A percentile compares a stretch with the other conserved stretches of the same genome.
Conservation (phyloP, 2,113 vertebrate species). For the Chaetodon auriga region DNA sequence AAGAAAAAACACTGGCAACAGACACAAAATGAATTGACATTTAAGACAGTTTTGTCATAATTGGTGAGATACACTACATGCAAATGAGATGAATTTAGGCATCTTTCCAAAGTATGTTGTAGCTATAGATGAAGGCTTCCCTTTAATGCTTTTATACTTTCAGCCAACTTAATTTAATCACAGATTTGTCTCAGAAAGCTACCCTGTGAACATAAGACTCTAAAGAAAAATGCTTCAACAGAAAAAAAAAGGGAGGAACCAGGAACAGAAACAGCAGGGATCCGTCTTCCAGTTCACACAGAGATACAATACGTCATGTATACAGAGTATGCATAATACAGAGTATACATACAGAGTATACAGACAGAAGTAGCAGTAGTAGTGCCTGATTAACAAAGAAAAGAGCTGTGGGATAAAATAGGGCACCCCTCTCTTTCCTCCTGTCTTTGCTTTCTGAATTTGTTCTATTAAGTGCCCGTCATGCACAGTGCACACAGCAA, state of each 20-base stretch:
- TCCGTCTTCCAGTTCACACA: neutral
- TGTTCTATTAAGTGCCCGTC: conserved; percentile 1
- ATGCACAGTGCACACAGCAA: conserved; percentile 5
- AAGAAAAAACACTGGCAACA: conserved; percentile 57
- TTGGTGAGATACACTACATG: conserved; percentile 60
- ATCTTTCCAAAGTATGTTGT: conserved; percentile 50
- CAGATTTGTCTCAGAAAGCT: conserved; percentile 15
- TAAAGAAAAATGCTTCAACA: neutral
- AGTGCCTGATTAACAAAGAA: neutral
- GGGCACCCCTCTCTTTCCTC: neutral
- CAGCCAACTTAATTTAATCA: conserved; percentile 5
- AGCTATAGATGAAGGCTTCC: neutral
- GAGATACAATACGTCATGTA: neutral
- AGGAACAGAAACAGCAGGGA: neutral
- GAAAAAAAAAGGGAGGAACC: neutral
- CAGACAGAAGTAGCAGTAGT: neutral
- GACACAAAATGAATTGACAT: conserved; percentile 68
- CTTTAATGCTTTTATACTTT: conserved; percentile 15
- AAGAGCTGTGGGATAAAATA: neutral
- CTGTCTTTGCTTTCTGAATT: neutral
- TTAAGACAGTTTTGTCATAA: conserved; percentile 62
- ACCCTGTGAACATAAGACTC: conserved; percentile 4
- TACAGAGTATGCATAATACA: neutral
- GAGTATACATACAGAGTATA: neutral
- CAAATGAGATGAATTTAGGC: conserved; percentile 52